Base-by-base conservation (phyloP, 1,140 invertebrate species). In the Sarcophaga bullata region DNA sequence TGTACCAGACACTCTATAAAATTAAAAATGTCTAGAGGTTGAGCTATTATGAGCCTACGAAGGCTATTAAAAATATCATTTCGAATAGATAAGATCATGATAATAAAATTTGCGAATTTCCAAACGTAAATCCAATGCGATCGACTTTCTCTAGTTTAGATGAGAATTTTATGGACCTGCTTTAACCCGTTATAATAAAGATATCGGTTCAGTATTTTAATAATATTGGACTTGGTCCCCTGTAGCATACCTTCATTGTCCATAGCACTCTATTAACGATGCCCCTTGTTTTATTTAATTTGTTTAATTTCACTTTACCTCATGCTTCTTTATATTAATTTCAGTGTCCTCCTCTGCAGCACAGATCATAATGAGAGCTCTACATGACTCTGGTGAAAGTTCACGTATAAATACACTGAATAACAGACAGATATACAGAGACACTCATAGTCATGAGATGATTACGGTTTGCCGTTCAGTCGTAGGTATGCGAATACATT, bases 351-450 rank as follows among this genome's bases (percentile, higher is more conserved):
- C 25, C 25, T 37, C 54, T 62, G 6, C 54, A 62, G 54, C 50
- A 48, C 75, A 78, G 75, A 78, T 78, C 75, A 78, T 78, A 78
- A 78, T 17, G 49, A 50, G 75, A 37, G 25, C 25, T 37, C 75
- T 19, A 78, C 48, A 78, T 50, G 75, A 78, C 75, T 50, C 50
- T 19, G 75, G 49, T 78, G 75, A 78, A 78, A 78, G 75, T 78
- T 78, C 75, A 78, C 75, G 49, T 78, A 68, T 68, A 68, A 68
- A 52, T 37, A 37, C 25, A 4, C 25, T 37, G n/a, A n/a, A n/a
- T n/a, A 8, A 19, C 7, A 0, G 62, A 68, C 62, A 25, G 17
- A 68, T 8, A 68, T 19, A 68, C 17, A 68, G 10, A 5, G 11
- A 10, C 6, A 68, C 19, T 68, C 17, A 19, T 7, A 1, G n/a